Evolutionary conservation across 1,140 invertebrate species (phyloP).

Genomic region (Pygmarrhopalites habei): DNA sequence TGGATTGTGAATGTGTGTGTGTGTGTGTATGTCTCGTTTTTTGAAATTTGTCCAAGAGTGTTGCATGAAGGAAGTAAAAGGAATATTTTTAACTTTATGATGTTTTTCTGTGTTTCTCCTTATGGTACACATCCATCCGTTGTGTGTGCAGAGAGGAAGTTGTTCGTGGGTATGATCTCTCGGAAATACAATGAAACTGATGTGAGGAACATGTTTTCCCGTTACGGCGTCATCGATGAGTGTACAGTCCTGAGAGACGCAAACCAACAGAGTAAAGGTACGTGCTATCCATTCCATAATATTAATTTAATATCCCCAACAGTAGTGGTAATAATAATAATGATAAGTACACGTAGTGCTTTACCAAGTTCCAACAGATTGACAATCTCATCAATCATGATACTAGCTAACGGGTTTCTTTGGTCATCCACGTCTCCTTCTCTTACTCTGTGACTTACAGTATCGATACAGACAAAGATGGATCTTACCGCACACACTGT

Average conservation of each 20-base stretch:
- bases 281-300: not conserved
- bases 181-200: conserved; percentile 95
- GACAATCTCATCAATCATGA: not conserved
- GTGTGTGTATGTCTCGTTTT: too few species aligned
- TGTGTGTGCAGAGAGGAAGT: conserved; percentile 67
- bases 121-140: too few species aligned
- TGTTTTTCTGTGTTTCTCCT: too few species aligned
- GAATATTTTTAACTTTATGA: too few species aligned
- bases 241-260: conserved; percentile 93
- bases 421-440: too few species aligned
- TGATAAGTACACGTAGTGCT: not conserved
- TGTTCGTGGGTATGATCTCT: conserved; percentile 98
- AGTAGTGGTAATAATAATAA: not conserved
- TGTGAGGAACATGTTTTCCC: conserved; percentile 83
- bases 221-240: conserved; percentile 93
- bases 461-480: too few species aligned
- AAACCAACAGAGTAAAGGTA: conserved; percentile 65
- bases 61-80: too few species aligned
- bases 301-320: not conserved
- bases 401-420: too few species aligned
- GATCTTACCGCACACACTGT: too few species aligned
- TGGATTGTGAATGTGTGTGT: too few species aligned
- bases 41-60: too few species aligned
- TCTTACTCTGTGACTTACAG: too few species aligned
- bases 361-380: not conserved